These are phyloP conservation scores for Polydrusus pterygomalis DNA, from an alignment of 2,888 invertebrate species.

Conservation along the genomic window DNA sequence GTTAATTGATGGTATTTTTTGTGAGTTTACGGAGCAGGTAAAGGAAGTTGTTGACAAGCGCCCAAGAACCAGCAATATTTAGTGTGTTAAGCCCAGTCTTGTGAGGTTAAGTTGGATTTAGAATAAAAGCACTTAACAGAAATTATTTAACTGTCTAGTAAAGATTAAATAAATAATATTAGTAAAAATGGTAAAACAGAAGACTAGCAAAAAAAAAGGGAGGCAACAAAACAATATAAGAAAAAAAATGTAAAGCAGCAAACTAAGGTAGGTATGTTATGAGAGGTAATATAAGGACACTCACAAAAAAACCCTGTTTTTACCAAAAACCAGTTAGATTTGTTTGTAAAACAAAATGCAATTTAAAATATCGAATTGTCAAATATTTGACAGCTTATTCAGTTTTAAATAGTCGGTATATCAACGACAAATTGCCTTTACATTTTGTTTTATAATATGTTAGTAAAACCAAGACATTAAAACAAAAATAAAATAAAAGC, in stretches of 20 bases:
- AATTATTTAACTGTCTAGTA: background rate
- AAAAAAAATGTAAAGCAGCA: background rate
- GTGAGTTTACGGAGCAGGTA: constrained; percentile 27
- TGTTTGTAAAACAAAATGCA: background rate
- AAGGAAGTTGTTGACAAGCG: constrained; percentile 2
- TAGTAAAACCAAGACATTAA: too few relatives aligned
- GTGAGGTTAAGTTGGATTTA: constrained; percentile 26
- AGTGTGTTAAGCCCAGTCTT: constrained; percentile 16
- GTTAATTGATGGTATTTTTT: constrained; percentile 23
- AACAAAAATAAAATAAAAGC: too few relatives aligned
- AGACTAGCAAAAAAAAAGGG: constrained; percentile 2
- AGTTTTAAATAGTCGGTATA: too few relatives aligned
- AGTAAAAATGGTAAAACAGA: background rate
- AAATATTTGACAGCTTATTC: too few relatives aligned
- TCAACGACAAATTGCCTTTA: too few relatives aligned
- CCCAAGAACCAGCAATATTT: constrained; percentile 32
- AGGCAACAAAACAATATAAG: background rate
- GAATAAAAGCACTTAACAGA: background rate
- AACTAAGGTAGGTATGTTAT: constrained; percentile 9
- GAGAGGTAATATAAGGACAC: constrained; percentile 18
- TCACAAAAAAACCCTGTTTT: constrained; percentile 26
- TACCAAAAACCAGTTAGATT: background rate
- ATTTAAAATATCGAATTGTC: too few relatives aligned
- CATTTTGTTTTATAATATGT: too few relatives aligned
- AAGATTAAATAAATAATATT: background rate